These are phyloP conservation scores for Echeneis naucrates DNA, from an alignment of 2,797 vertebrate genomes.

Conservation along the genomic window DNA sequence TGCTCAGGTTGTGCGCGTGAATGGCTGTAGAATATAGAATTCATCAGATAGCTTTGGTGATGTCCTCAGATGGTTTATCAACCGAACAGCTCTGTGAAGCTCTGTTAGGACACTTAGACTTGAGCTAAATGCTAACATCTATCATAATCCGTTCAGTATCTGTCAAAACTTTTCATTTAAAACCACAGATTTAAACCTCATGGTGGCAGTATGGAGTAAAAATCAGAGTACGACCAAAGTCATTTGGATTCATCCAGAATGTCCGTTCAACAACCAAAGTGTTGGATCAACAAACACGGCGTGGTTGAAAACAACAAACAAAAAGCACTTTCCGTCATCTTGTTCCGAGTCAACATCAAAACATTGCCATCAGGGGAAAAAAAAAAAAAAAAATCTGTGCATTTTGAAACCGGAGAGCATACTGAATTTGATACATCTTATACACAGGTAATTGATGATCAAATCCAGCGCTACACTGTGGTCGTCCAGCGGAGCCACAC, in stretches of 20 bases:
- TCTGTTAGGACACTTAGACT: not conserved
- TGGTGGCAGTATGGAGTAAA: not conserved
- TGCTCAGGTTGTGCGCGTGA: conserved; percentile 7
- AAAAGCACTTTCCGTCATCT: no score
- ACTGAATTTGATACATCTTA: not conserved
- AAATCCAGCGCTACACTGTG: not conserved
- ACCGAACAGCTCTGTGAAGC: not conserved
- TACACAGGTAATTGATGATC: not conserved
- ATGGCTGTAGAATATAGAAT: conserved; percentile 8
- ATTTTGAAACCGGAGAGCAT: not conserved
- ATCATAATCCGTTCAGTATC: not conserved
- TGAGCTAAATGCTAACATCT: not conserved
- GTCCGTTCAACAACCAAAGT: no score
- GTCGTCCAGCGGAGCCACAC: no score
- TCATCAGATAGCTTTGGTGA: not conserved
- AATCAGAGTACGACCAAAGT: not conserved
- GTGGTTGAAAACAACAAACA: not conserved
- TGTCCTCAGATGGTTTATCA: not conserved
- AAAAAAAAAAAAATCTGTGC: conserved; percentile 3
- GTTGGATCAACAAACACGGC: not conserved
- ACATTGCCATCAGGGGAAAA: no score
- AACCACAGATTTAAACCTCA: not conserved
- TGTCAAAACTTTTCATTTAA: not conserved
- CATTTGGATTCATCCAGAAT: not conserved
- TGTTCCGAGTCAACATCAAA: no score